Conservation (phyloP, 1,140 invertebrate species). For the Diprion similis region DNA sequence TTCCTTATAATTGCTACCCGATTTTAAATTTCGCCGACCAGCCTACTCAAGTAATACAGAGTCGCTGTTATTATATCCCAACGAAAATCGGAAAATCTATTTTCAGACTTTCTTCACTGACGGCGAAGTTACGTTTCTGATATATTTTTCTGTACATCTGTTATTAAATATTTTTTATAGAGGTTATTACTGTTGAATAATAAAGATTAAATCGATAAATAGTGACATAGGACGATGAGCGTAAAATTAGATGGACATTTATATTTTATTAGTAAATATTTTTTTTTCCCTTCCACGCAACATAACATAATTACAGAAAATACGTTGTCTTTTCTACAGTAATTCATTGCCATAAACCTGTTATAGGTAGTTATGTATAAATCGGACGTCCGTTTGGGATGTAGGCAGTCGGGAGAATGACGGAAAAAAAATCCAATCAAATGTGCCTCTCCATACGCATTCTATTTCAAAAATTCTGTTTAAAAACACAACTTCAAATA, state of each 20-base stretch:
- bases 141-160: no score
- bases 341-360: background rate
- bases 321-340: slow-evolving; percentile 2
- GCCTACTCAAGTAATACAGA: no score
- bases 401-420: background rate
- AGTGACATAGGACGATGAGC: no score
- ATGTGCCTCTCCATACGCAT: slow-evolving; percentile 59
- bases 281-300: background rate
- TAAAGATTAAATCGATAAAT: no score
- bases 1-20: no score
- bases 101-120: no score
- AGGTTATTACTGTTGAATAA: no score
- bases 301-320: slow-evolving; percentile 6
- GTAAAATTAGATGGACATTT: background rate
- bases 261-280: background rate
- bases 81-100: no score
- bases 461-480: slow-evolving; percentile 63
- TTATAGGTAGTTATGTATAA: background rate
- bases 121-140: no score
- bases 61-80: no score
- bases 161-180: no score
- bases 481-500: slow-evolving; percentile 61
- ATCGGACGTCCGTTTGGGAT: background rate
- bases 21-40: no score
- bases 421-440: slow-evolving; percentile 35